Conservation (phyloP, 2,888 invertebrate genomes). For the Fissipunctia ypsillon region DNA sequence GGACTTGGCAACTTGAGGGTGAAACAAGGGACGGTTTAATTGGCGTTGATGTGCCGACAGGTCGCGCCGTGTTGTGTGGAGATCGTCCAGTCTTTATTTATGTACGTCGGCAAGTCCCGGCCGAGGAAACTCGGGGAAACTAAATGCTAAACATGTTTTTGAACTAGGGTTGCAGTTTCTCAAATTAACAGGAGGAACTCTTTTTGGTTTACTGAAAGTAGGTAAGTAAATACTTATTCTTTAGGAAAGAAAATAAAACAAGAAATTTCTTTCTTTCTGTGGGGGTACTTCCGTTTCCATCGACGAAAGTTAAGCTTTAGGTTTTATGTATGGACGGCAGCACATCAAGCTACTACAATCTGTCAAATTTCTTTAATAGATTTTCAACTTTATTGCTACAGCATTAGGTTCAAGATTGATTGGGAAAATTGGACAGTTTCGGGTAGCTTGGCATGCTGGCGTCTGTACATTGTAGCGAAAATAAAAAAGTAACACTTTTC, state of each 20-base stretch:
- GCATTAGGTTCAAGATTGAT: no score
- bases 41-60: slow-evolving; percentile 67
- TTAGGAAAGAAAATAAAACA: neutral
- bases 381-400: no score
- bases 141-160: slow-evolving; percentile 35
- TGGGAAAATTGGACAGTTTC: no score
- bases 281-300: neutral
- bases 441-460: no score
- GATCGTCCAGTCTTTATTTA: slow-evolving; percentile 51
- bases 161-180: slow-evolving; percentile 14
- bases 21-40: slow-evolving; percentile 61
- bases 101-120: slow-evolving; percentile 32
- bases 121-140: slow-evolving; percentile 27
- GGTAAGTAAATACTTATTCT: neutral
- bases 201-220: neutral
- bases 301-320: neutral
- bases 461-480: no score
- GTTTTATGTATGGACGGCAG: no score
- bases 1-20: slow-evolving; percentile 64
- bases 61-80: slow-evolving; percentile 56
- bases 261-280: neutral
- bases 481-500: no score
- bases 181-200: neutral
- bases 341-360: no score
- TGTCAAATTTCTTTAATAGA: no score